phyloP scores from a whole-genome alignment of 2,888 invertebrate species.

The Microctonus brassicae region DNA sequence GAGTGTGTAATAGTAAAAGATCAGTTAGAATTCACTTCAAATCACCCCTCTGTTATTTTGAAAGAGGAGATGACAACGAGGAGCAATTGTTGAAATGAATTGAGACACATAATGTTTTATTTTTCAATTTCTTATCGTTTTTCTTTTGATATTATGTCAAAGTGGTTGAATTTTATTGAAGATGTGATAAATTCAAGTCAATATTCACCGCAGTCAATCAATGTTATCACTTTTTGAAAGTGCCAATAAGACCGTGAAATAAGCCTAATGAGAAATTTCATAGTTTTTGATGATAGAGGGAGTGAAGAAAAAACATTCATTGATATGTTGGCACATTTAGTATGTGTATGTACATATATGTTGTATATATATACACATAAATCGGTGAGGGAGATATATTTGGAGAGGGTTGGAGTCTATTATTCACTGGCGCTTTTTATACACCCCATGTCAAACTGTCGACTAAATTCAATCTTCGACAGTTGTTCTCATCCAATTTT shows the following conservation, averaged over 20 bases:
- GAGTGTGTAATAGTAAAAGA: neutral
- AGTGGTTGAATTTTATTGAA: neutral
- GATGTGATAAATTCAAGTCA: neutral
- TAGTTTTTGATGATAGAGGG: slow-evolving; percentile 15
- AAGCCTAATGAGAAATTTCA: slow-evolving; percentile 27
- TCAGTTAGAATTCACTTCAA: neutral
- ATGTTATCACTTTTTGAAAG: neutral
- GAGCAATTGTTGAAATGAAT: neutral
- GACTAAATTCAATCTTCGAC: slow-evolving; percentile 64
- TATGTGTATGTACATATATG: slow-evolving; percentile 45
- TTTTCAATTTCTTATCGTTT: too few species aligned
- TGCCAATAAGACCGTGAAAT: slow-evolving; percentile 1
- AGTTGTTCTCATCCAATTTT: slow-evolving; percentile 63
- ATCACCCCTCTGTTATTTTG: neutral
- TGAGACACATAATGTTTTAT: neutral
- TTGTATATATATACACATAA: slow-evolving; percentile 55
- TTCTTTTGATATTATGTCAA: neutral
- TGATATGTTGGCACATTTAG: neutral
- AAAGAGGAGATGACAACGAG: neutral
- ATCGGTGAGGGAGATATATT: slow-evolving; percentile 60
- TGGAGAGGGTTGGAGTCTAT: slow-evolving; percentile 67
- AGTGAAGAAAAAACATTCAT: slow-evolving; percentile 38
- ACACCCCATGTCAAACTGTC: slow-evolving; percentile 65
- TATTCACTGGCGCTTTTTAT: slow-evolving; percentile 67
- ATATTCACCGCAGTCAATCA: neutral